Evolutionary conservation across 2,888 invertebrate species (phyloP).

Genomic region (Rhamnusium bicolor): DNA sequence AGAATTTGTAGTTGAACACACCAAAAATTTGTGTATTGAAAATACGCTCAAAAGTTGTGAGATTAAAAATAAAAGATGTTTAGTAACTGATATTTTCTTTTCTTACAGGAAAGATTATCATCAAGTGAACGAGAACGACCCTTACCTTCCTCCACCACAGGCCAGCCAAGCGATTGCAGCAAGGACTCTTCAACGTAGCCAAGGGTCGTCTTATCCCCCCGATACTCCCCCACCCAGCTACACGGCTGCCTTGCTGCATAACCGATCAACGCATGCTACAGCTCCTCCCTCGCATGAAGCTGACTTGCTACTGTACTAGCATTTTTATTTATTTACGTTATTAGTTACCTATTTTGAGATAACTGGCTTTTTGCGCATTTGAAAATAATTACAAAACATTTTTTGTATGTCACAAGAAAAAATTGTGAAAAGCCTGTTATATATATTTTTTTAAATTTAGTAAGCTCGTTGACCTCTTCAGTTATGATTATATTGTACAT

Average conservation of each 20-base stretch:
- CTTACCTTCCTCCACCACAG: slow-evolving; percentile 80
- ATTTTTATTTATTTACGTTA: slow-evolving; percentile 66
- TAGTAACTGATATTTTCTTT: too few species aligned
- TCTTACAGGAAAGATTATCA: slow-evolving; percentile 80
- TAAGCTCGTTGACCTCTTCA: not conserved
- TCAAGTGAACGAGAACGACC: slow-evolving; percentile 89
- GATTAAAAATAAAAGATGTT: too few species aligned
- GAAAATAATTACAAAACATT: not conserved
- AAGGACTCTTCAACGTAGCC: slow-evolving; percentile 78
- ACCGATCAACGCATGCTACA: slow-evolving; percentile 62
- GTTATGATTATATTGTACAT: not conserved
- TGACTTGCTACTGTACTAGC: slow-evolving; percentile 65
- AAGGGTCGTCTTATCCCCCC: slow-evolving; percentile 80
- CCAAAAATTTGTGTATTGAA: too few species aligned
- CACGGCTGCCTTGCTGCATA: slow-evolving; percentile 75
- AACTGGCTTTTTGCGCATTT: too few species aligned
- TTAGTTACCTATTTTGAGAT: slow-evolving; percentile 29
- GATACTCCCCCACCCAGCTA: slow-evolving; percentile 76
- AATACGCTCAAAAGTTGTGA: too few species aligned
- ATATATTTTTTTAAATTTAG: not conserved
- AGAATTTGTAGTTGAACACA: too few species aligned
- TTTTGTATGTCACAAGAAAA: not conserved
- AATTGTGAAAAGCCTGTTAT: not conserved
- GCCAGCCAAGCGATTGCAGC: slow-evolving; percentile 77
- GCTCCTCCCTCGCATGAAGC: slow-evolving; percentile 70